These are phyloP conservation scores for Choreutis nemorana DNA, from an alignment of 2,888 invertebrate species.

Conservation along the genomic window DNA sequence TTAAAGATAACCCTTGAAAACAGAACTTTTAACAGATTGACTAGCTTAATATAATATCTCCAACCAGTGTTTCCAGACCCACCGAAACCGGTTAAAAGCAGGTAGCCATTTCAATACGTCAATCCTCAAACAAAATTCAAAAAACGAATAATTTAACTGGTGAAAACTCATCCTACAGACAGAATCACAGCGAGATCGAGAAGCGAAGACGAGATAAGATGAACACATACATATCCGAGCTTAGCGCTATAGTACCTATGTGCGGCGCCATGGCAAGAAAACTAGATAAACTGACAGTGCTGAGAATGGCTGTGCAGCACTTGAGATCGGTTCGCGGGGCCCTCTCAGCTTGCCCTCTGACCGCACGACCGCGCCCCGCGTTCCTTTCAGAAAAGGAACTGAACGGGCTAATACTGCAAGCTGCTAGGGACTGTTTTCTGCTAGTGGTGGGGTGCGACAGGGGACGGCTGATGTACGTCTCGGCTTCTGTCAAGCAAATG, in stretches of 20 bases:
- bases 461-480: conserved; percentile 88
- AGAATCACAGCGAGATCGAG: conserved; percentile 97
- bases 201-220: conserved; percentile 94
- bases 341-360: conserved; percentile 69
- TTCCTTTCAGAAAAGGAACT: conserved; percentile 88
- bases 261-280: conserved; percentile 93
- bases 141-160: too few species aligned
- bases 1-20: too few species aligned
- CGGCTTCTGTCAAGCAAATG: conserved; percentile 84
- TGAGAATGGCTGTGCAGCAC: conserved; percentile 94
- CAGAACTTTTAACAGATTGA: too few species aligned
- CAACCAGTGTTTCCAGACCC: too few species aligned
- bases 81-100: too few species aligned
- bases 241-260: conserved; percentile 92
- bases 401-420: conserved; percentile 84
- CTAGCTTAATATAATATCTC: too few species aligned
- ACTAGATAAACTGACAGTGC: conserved; percentile 89
- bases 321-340: conserved; percentile 72
- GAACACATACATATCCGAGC: conserved; percentile 93
- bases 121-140: too few species aligned
- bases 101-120: too few species aligned
- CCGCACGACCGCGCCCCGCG: conserved; percentile 78
- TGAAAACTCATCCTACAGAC: too few species aligned
- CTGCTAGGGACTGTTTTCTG: conserved; percentile 86
- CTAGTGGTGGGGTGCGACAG: conserved; percentile 94